These are phyloP conservation scores for Hypocryptadius cinnamomeus DNA, from an alignment of 2,113 vertebrate species.

Conservation along the genomic window DNA sequence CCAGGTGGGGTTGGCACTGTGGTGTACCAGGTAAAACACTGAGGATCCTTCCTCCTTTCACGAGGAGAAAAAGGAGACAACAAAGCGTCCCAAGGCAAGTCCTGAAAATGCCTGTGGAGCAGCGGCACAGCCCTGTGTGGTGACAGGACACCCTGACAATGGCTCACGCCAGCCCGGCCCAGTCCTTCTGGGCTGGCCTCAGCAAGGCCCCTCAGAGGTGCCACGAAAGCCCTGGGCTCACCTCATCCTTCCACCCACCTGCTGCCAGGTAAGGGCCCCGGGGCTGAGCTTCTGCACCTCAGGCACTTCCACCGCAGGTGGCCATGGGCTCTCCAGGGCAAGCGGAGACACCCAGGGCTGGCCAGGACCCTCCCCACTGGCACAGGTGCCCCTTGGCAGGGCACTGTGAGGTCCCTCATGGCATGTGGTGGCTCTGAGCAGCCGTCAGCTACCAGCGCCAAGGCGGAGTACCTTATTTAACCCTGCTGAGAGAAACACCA, in stretches of 20 bases:
- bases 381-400: fast-evolving
- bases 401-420: fast-evolving
- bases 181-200: background rate
- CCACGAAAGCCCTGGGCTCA: fast-evolving
- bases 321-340: background rate
- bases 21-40: background rate
- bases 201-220: background rate
- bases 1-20: no score
- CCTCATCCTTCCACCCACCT: fast-evolving
- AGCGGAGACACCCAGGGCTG: fast-evolving
- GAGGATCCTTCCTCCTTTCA: background rate
- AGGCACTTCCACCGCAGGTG: fast-evolving
- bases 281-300: background rate
- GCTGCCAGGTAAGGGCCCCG: fast-evolving
- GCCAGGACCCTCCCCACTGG: fast-evolving
- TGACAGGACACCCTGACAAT: fast-evolving
- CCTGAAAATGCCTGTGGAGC: background rate
- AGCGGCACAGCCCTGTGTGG: fast-evolving
- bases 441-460: background rate
- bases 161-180: fast-evolving
- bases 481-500: slow-evolving; percentile 25
- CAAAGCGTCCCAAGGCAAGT: background rate
- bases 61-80: background rate
- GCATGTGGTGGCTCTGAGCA: fast-evolving
- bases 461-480: slow-evolving; percentile 38